These are phyloP conservation scores for Umimayanthus chanpuru DNA, from an alignment of 92 coral and sea anemone genomes.

Conservation along the genomic window DNA sequence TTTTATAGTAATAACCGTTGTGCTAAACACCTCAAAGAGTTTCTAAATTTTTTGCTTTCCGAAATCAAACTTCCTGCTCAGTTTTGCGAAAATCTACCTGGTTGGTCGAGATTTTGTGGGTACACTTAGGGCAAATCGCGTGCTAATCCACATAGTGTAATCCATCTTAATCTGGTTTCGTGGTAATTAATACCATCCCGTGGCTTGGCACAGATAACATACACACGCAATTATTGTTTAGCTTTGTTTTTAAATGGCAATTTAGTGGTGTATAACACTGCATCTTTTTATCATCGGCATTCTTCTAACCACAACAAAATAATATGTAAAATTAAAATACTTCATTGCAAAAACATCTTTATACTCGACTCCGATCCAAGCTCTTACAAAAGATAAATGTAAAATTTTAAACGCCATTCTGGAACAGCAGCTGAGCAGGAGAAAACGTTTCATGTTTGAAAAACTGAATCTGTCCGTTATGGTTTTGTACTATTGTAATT, in stretches of 20 bases:
- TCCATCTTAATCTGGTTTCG: not conserved
- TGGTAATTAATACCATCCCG: not conserved
- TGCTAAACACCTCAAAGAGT: not conserved
- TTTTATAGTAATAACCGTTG: not conserved
- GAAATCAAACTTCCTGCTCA: not conserved
- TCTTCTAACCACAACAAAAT: not conserved
- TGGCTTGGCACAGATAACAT: not conserved
- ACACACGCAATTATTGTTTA: not conserved
- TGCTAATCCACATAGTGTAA: not conserved
- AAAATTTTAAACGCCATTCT: not conserved
- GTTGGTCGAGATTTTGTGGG: not conserved
- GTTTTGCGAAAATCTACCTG: not conserved
- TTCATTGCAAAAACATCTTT: not conserved
- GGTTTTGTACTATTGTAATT: too few species aligned
- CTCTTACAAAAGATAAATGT: not conserved
- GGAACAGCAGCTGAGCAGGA: too few species aligned
- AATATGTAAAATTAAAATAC: too few species aligned
- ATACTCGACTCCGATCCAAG: not conserved
- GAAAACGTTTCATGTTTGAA: too few species aligned
- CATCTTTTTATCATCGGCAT: not conserved
- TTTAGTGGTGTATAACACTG: not conserved
- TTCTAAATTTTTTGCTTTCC: not conserved
- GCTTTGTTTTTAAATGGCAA: not conserved
- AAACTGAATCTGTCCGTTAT: too few species aligned
- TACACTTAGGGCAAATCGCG: not conserved